Percentiles rank a stretch among this genome's conserved stretches.
Conservation (phyloP, 1,140 invertebrate genomes). For the Watersipora subatra region DNA sequence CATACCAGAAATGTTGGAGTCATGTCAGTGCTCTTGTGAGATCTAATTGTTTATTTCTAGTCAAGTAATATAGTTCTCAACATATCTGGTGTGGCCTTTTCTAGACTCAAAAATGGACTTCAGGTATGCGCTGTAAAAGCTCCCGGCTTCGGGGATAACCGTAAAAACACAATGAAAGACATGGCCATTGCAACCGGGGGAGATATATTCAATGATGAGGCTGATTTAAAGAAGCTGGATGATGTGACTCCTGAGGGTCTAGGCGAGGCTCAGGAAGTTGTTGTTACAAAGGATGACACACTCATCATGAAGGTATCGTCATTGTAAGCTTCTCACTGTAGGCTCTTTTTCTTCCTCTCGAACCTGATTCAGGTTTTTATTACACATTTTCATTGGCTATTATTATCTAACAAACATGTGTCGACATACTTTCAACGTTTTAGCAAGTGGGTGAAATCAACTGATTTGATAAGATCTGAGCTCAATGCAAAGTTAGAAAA, state of each 20-base stretch:
- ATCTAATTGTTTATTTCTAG: no score
- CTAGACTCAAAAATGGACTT: neutral
- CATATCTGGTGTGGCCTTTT: neutral
- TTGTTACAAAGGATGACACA: conserved; percentile 97
- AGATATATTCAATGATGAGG: conserved; percentile 57
- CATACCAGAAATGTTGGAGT: no score
- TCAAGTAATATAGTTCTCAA: conserved; percentile 8
- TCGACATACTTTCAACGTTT: no score
- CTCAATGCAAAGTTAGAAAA: no score
- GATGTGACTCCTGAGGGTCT: conserved; percentile 74
- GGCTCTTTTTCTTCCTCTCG: no score
- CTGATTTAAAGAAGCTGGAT: conserved; percentile 86
- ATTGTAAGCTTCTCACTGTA: neutral
- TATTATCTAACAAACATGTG: no score
- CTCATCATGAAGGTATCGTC: conserved; percentile 62
- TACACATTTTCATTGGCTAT: no score
- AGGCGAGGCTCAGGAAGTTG: conserved; percentile 83
- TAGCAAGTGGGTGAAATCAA: no score
- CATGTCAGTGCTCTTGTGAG: no score
- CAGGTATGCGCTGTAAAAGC: conserved; percentile 12
- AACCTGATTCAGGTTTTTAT: no score
- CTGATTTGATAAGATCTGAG: no score
- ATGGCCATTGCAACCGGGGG: conserved; percentile 13
- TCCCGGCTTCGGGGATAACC: conserved; percentile 15
- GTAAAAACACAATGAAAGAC: conserved; percentile 16